Base-by-base conservation (phyloP, 1,140 invertebrate species). In the Cardiocondyla obscurior region DNA sequence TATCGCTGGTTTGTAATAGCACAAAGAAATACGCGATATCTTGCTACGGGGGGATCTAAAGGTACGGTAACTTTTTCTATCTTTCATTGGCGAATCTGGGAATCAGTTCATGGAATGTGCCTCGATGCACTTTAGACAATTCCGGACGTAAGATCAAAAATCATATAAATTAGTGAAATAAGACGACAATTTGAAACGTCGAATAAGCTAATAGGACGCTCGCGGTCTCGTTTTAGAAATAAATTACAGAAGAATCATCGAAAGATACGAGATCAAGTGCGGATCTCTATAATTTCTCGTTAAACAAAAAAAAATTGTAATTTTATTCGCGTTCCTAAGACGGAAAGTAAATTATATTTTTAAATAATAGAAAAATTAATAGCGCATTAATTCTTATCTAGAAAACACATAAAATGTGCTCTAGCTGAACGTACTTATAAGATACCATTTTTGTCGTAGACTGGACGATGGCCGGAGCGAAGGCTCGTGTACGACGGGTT, bases 1-100 rank as follows among this genome's bases (percentile, higher is more conserved):
- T 81, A 76, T 86, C 70, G 67, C 65, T 67, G 67, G n/a, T 16
- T n/a, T 44, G 55, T 70, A 79, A 86, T 86, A 70, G 81, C 58
- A 53, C 33, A 28, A 51, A 67, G 30, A 4, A 28, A 62, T 14
- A 39, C 74, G 51, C 49, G 83, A 73, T 81, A 79, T 69, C 39
- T 69, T n/a, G 67, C 19, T n/a, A 36, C 46, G 6, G n/a, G 3
- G 19, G 28, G 14, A 36, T 28, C 28, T 10, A 62, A 49, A 49
- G 4, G 33, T 19, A 58, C n/a, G 14, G 16, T 58, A 2, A 28
- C 33, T 14, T 2, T 62, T n/a, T 39, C 58, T 62, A n/a, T 22
- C n/a, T 39, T 42, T 22, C 25, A 30, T 10, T 5, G 28, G 33
- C 25, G 12, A 79, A 69, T 79, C 22, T n/a, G 51, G 10, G 22